Evolutionary conservation across 2,888 invertebrate genomes (phyloP), one percentile per base, ranked within the genome.

Genomic region (Plagodis pulveraria): DNA sequence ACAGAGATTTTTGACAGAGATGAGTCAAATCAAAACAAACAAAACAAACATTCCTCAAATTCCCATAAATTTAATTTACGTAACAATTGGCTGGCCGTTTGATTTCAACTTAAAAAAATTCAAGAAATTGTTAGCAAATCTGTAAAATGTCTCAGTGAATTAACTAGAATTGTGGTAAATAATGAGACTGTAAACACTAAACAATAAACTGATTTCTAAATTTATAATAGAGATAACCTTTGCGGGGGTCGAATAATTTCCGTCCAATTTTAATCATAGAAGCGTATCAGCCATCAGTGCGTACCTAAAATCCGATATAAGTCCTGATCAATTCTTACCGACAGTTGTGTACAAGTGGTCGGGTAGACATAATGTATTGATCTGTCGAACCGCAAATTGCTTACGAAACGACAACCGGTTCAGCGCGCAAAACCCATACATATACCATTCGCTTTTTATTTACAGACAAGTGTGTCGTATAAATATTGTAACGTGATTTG

Each of bases 311-410:
- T 48, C 12, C 42, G 42, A 6, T 44, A 22, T 22, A 22, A 4
- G 22, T 22, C 1, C 22, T 22, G 22, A 22, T 22, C 4, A 22
- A 22, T 22, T 22, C 22, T 22, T 22, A 36, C 53, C 47, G 48
- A 66, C 56, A 41, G 62, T 66, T 73, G 69, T 73, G 69, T 71
- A 67, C 57, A 63, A 65, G 64, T 62, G 58, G 54, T 49, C 58
- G 62, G 64, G 56, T 49, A 60, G 53, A 52, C 58, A 57, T 51
- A 68, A 52, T 56, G 56, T 51, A 68, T 67, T 61, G 56, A 66
- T 67, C 61, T 62, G 61, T 58, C 41, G 60, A 60, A 47, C 55
- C 58, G 46, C 48, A 36, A 53, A 51, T 58, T 50, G 43, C 58
- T 53, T 5, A 4, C 36, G 58, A 60, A 50, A 47, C 55, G 35